Percentiles rank a stretch among this genome's conserved stretches.
These are phyloP conservation scores for Catocala sponsa DNA, from an alignment of 2,888 invertebrate species.

Conservation along the genomic window DNA sequence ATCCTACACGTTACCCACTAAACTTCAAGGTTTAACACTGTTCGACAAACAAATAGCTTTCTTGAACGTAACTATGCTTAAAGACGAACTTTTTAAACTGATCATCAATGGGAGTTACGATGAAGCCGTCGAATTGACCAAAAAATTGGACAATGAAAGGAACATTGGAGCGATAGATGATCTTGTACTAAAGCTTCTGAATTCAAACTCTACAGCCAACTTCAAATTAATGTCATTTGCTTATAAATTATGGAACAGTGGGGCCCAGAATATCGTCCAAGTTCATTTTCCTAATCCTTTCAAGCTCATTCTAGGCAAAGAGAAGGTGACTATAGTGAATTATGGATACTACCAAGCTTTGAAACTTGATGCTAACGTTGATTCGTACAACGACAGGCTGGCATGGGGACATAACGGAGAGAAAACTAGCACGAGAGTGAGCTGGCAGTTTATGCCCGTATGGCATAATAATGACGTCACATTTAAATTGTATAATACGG, in stretches of 20 bases:
- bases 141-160: constrained; percentile 34
- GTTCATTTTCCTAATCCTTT: constrained; percentile 53
- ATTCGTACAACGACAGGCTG: constrained; percentile 38
- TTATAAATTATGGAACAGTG: constrained; percentile 53
- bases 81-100: constrained; percentile 44
- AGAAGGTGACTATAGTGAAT: constrained; percentile 50
- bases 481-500: constrained; percentile 55
- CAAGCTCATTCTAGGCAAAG: constrained; percentile 46
- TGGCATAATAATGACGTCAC: constrained; percentile 46
- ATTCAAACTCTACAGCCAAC: constrained; percentile 14
- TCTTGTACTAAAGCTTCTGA: constrained; percentile 46
- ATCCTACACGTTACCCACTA: constrained; percentile 44
- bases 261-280: constrained; percentile 38
- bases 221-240: constrained; percentile 47
- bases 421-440: constrained; percentile 39
- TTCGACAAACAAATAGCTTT: constrained; percentile 54
- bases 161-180: constrained; percentile 24
- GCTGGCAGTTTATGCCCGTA: constrained; percentile 56
- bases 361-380: constrained; percentile 43
- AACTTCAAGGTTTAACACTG: constrained; percentile 47
- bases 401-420: constrained; percentile 52
- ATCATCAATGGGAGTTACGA: constrained; percentile 43
- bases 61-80: constrained; percentile 45
- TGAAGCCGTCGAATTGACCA: constrained; percentile 49
- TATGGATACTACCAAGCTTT: constrained; percentile 47